Conservation (phyloP, 1,140 invertebrate genomes). For the Neomicropteryx cornuta region DNA sequence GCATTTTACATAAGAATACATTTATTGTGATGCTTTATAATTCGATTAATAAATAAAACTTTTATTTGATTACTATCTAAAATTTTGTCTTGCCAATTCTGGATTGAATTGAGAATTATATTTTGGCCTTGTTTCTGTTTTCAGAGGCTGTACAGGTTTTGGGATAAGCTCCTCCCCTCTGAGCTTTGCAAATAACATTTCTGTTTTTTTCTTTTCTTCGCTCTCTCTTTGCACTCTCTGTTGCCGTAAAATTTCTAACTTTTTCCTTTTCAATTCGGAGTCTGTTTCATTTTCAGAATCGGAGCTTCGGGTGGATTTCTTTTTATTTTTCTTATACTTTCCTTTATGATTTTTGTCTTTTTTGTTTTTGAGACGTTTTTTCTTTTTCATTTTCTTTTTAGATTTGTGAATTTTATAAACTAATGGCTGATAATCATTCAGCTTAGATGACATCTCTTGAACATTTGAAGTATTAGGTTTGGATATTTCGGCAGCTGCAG, state of each 20-base stretch:
- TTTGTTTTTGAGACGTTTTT: constrained; percentile 29
- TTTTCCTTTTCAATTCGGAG: constrained; percentile 34
- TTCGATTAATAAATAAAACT: not conserved
- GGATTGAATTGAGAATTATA: constrained; percentile 94
- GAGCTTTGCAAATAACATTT: constrained; percentile 56
- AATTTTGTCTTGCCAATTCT: constrained; percentile 72
- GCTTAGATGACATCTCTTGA: constrained; percentile 11
- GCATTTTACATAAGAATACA: not conserved
- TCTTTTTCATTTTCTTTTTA: constrained; percentile 24
- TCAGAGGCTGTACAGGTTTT: constrained; percentile 15
- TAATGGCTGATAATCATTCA: constrained; percentile 16
- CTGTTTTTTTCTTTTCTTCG: constrained; percentile 58
- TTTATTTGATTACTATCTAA: constrained; percentile 24
- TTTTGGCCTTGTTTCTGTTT: constrained; percentile 47
- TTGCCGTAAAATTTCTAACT: constrained; percentile 64
- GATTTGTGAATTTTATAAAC: constrained; percentile 16
- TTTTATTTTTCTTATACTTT: constrained; percentile 26
- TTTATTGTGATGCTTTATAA: not conserved
- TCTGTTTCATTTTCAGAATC: constrained; percentile 21
- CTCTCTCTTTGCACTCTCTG: constrained; percentile 71
- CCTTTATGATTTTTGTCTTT: constrained; percentile 34
- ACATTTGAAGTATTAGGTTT: constrained; percentile 1
- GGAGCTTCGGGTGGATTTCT: constrained; percentile 12
- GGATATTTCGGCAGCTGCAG: constrained; percentile 4
- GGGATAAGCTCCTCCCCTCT: constrained; percentile 33